Base-by-base conservation (phyloP, 2,113 vertebrate genomes). In the Oplegnathus fasciatus region DNA sequence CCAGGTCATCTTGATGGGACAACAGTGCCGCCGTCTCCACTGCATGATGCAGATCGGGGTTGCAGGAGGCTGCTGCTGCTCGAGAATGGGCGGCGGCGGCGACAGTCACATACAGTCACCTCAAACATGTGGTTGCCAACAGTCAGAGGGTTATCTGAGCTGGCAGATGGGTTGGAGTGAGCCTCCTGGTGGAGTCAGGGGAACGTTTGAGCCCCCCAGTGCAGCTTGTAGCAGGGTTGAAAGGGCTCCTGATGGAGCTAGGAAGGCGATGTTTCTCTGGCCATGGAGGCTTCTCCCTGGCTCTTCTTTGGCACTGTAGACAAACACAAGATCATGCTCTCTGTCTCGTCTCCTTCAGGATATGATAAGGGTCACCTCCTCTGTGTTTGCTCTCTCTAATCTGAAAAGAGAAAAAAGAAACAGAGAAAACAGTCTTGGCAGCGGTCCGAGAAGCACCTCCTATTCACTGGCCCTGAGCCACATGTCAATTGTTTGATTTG, bases 1-100 rank as follows among this genome's bases (percentile, higher is more conserved):
- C 97, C 98, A 99, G 94, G 96, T 98, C 97, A 99, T 98, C 94
- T 98, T 99, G 91, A 96, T 96, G 91, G 97, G 97, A 95, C 98
- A 99, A 93, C 97, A 99, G 89, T 98, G 97, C 83, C 98, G 95
- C 90, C 98, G 96, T 91, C 98, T 96, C 98, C 98, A 98, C 98
- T 98, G 98, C 98, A 99, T 99, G 96, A 94, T 98, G 97, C 95
- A 96, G 94, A 95, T 96, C 37, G 96, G 70, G 96, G 83, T 85
- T 13, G 86, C 77, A 67, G 72, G 69, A 78, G 79, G 92, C 86
- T 84, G 88, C 80, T 94, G 90, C 88, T 94, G 94, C 97, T 96
- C 79, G 80, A 88, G 85, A 88, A 96, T 87, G 90, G 85, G 80
- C 78, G 86, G 88, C 85, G 75, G 75, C 62, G 85, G 79, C n/a